Percentiles rank a stretch among this genome's conserved stretches.
These are phyloP conservation scores for Smithornis capensis DNA, from an alignment of 2,113 vertebrate genomes.

Conservation along the genomic window DNA sequence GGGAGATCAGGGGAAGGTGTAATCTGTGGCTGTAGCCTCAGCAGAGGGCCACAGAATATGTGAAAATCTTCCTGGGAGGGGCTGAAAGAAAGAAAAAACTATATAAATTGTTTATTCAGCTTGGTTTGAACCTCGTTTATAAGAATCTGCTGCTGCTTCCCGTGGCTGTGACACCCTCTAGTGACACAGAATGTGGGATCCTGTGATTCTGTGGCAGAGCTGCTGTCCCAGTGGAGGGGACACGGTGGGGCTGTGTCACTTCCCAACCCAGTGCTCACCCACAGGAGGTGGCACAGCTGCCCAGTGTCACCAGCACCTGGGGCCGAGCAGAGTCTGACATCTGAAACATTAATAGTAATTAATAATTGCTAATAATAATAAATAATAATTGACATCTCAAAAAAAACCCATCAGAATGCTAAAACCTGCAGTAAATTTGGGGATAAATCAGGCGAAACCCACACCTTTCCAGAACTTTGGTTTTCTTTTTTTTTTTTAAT, in stretches of 20 bases:
- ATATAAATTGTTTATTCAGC: fast-evolving
- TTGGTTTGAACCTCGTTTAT: fast-evolving
- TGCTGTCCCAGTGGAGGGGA: neutral
- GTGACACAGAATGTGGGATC: neutral
- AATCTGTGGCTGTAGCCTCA: fast-evolving
- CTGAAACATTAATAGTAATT: neutral
- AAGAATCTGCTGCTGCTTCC: neutral
- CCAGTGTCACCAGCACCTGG: neutral
- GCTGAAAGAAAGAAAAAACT: neutral
- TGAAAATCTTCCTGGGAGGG: neutral
- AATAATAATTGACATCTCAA: too few relatives aligned
- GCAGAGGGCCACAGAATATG: fast-evolving
- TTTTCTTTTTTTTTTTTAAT: neutral
- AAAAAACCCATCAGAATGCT: neutral
- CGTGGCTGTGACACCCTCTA: slow-evolving; percentile 13
- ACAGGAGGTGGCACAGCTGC: neutral
- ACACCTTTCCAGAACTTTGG: neutral
- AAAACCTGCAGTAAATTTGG: neutral
- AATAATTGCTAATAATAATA: too few relatives aligned
- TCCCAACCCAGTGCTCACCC: neutral
- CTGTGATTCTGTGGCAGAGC: neutral
- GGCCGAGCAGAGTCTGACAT: neutral
- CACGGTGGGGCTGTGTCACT: neutral
- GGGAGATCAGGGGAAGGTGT: neutral
- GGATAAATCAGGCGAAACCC: neutral